Evolutionary conservation across 2,113 vertebrate genomes (phyloP).

Genomic region (Engraulis encrasicolus): DNA sequence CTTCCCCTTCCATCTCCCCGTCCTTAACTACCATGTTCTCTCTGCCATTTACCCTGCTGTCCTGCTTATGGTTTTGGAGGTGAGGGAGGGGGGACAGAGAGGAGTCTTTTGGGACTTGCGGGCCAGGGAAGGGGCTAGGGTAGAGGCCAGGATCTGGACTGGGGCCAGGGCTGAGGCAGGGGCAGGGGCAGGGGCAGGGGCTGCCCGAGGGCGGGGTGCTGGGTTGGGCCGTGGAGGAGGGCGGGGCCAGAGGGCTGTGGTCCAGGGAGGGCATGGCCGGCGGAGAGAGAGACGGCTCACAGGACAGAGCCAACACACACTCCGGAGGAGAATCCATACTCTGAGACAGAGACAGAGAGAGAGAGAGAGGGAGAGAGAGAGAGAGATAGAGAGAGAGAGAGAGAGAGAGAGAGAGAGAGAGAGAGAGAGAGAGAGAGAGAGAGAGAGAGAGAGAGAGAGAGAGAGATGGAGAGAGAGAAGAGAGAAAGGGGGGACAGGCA

Average conservation of each 20-base stretch:
- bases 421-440: background rate
- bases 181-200: slow-evolving; percentile 55
- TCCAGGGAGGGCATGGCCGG: slow-evolving; percentile 74
- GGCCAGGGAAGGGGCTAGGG: background rate
- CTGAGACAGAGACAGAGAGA: slow-evolving; percentile 51
- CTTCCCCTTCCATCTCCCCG: slow-evolving; percentile 39
- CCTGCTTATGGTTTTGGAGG: slow-evolving; percentile 46
- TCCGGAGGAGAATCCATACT: slow-evolving; percentile 82
- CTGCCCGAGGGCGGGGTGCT: slow-evolving; percentile 66
- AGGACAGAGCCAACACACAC: slow-evolving; percentile 75
- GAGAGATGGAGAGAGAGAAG: background rate
- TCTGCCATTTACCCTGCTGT: background rate
- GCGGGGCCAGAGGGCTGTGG: slow-evolving; percentile 69
- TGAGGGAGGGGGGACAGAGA: slow-evolving; percentile 68
- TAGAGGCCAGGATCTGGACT: slow-evolving; percentile 63
- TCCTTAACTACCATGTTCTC: background rate
- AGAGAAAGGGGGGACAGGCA: background rate
- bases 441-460: too few relatives aligned
- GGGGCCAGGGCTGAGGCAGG: slow-evolving; percentile 55
- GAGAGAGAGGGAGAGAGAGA: background rate
- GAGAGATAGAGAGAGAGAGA: background rate
- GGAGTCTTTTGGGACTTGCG: slow-evolving; percentile 61
- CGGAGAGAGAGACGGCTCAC: slow-evolving; percentile 72
- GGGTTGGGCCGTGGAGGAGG: slow-evolving; percentile 46
- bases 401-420: slow-evolving; percentile 36